Evolutionary conservation across 2,113 vertebrate genomes (phyloP), one percentile per base, ranked within the genome.

Genomic region (Tauraco erythrolophus): DNA sequence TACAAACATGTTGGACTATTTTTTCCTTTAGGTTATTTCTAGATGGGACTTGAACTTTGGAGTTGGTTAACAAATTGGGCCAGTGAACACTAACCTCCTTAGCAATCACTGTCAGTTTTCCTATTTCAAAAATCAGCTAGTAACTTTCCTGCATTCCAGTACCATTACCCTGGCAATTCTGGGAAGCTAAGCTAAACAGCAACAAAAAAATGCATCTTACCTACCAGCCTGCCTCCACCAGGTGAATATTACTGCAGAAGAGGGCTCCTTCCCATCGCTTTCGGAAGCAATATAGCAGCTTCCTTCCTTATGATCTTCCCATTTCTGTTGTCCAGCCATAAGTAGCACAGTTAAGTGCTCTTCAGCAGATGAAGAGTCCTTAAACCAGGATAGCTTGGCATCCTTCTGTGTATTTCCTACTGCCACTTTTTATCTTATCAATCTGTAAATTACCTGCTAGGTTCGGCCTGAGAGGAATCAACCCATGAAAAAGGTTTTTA

Each of bases 381-480:
- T 50, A 78, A 81, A 70, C 12, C 15, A 41, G n/a, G 14, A 23
- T 0, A 66, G 13, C 21, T 50, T 1, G 2, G 19, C 3, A 2
- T 43, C 74, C 13, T 13, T 22, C 22, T 3, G 2, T 10, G 10
- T 51, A 35, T 60, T 54, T 78, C 54, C 25, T 69, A 33, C 39
- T 23, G 23, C 5, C 12, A 25, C 4, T 74, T 80, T 80, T 54
- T 39, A 89, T 48, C 25, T 39, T 41, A n/a, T 18, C 43, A 3
- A 4, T 21, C 6, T 48, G 12, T 23, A 39, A 57, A 39, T 58
- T 46, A 51, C 2, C 69, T 23, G 9, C 25, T 43, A 11, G 23
- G 13, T 30, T 33, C 54, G 23, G 9, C 19, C 41, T 28, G 33
- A 56, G 41, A n/a, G 8, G 24, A 46, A 51, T 22, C 31, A 14